These are phyloP conservation scores for Haliaeetus leucogaster DNA, from an alignment of 2,113 vertebrate genomes.

Conservation along the genomic window DNA sequence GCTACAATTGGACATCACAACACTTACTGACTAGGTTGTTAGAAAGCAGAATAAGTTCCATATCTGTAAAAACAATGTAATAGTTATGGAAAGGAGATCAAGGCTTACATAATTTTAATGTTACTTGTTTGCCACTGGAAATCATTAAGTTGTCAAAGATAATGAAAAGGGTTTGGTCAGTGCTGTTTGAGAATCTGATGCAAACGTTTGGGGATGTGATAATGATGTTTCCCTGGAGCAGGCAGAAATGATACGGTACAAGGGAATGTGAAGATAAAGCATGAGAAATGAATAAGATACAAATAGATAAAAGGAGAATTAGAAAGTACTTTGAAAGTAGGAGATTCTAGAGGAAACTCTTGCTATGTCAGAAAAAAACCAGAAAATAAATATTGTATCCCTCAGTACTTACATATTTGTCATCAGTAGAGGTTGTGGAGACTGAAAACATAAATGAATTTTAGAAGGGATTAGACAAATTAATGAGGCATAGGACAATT, in stretches of 20 bases:
- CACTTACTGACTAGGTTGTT: not conserved
- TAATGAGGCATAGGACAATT: not conserved
- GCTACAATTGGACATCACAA: not conserved
- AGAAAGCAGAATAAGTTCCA: not conserved
- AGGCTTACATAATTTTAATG: not conserved
- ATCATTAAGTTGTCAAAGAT: not conserved
- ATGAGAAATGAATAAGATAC: not conserved
- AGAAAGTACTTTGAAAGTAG: not conserved
- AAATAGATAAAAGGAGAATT: not conserved
- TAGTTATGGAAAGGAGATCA: not conserved
- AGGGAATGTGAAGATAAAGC: not conserved
- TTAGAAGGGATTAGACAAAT: not conserved
- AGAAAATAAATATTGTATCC: not conserved
- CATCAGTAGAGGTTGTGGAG: not conserved
- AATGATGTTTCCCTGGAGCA: not conserved
- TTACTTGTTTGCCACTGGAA: not conserved
- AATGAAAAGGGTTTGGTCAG: not conserved
- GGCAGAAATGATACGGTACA: not conserved
- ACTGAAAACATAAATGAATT: not conserved
- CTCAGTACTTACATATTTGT: not conserved
- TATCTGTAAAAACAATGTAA: not conserved
- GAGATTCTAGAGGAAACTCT: not conserved
- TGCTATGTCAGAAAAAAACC: not conserved
- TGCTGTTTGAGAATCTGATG: not conserved
- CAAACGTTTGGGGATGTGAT: not conserved